Evolutionary conservation across 2,113 vertebrate genomes (phyloP).

Genomic region (Oreochromis niloticus): DNA sequence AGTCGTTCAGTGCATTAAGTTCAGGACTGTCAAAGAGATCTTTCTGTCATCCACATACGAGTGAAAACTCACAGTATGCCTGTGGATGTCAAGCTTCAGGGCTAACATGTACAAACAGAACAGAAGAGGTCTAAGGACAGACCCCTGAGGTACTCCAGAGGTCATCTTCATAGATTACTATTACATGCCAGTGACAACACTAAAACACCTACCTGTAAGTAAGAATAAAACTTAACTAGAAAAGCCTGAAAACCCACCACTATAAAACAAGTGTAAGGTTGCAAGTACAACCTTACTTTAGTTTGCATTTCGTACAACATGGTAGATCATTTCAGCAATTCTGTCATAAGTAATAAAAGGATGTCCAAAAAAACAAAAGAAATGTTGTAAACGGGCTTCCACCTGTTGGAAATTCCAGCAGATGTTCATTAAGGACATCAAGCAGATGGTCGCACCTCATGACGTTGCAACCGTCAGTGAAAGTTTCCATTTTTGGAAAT

Average conservation of each 20-base stretch:
- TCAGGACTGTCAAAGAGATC: background rate
- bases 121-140: background rate
- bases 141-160: background rate
- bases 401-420: background rate
- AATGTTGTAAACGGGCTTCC: background rate
- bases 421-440: background rate
- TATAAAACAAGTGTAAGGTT: background rate
- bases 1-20: background rate
- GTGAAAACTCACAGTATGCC: background rate
- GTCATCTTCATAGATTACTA: background rate
- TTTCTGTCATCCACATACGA: background rate
- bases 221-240: background rate
- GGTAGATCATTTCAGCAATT: background rate
- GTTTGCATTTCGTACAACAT: background rate
- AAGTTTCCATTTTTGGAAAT: background rate
- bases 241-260: background rate
- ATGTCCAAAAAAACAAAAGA: background rate
- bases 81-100: background rate
- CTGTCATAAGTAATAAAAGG: background rate
- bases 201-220: background rate
- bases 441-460: background rate
- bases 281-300: background rate
- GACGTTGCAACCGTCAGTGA: background rate
- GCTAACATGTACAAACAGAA: background rate
- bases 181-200: background rate